Evolutionary conservation across 2,113 vertebrate genomes (phyloP).

Genomic region (Artemisiospiza belli): DNA sequence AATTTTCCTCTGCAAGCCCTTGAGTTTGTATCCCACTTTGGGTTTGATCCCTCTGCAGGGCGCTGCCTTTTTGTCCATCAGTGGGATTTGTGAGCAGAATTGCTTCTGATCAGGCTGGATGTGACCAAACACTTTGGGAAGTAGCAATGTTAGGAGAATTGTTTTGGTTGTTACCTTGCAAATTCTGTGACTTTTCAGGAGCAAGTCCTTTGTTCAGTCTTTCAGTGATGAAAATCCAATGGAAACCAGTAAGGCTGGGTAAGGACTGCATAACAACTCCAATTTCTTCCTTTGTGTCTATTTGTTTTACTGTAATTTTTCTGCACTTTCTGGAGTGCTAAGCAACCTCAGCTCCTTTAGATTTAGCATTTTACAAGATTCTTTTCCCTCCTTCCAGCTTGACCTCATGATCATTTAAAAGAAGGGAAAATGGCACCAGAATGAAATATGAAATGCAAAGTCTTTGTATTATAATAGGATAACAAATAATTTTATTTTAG

Average conservation of each 20-base stretch:
- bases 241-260: not conserved
- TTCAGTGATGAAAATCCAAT: not conserved
- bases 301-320: not conserved
- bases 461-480: not conserved
- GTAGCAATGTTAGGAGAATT: not conserved
- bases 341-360: not conserved
- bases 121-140: not conserved
- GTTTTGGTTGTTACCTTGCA: not conserved
- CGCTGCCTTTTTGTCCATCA: accelerated
- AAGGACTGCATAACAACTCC: not conserved
- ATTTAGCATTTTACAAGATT: not conserved
- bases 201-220: not conserved
- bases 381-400: not conserved
- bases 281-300: not conserved
- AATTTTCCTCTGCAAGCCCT: not conserved
- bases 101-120: not conserved
- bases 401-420: not conserved
- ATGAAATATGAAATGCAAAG: not conserved
- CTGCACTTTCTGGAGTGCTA: not conserved
- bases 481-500: not conserved
- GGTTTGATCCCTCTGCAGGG: not conserved
- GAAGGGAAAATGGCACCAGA: not conserved
- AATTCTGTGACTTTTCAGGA: not conserved
- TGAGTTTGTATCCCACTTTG: not conserved
- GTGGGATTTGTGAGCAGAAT: not conserved